Conservation (phyloP, 2,888 invertebrate genomes). For the Metalampra italica region DNA sequence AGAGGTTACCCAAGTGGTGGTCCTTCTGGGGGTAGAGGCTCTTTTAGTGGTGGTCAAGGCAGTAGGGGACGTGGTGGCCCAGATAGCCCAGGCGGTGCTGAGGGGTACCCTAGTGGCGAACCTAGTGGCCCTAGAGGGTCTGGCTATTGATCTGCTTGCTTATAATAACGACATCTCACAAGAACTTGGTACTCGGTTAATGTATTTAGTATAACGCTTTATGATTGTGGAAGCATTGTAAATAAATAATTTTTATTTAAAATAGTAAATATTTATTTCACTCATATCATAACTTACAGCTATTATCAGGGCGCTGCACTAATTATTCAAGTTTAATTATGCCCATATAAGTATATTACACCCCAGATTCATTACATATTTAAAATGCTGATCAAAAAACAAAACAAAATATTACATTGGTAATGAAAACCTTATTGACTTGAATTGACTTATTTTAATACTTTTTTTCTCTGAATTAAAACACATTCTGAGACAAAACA, state of each 20-base stretch:
- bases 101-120: constrained; percentile 63
- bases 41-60: constrained; percentile 14
- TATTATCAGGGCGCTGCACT: not conserved
- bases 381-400: no score
- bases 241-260: not conserved
- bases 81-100: constrained; percentile 33
- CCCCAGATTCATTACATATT: no score
- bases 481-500: no score
- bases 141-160: constrained; percentile 41
- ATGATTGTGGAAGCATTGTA: not conserved
- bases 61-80: not conserved
- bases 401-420: no score
- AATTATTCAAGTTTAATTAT: no score
- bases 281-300: not conserved
- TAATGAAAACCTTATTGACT: no score
- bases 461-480: no score
- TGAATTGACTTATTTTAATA: no score
- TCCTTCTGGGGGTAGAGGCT: constrained; percentile 19
- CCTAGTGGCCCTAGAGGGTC: constrained; percentile 64
- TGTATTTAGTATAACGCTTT: not conserved
- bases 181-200: not conserved
- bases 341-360: no score
- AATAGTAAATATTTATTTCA: not conserved
- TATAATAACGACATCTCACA: not conserved
- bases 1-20: constrained; percentile 36